Percentiles rank a stretch among this genome's conserved stretches.
Conservation (phyloP, 1,140 invertebrate species). For the Pseudomyrmex flavicornis region DNA sequence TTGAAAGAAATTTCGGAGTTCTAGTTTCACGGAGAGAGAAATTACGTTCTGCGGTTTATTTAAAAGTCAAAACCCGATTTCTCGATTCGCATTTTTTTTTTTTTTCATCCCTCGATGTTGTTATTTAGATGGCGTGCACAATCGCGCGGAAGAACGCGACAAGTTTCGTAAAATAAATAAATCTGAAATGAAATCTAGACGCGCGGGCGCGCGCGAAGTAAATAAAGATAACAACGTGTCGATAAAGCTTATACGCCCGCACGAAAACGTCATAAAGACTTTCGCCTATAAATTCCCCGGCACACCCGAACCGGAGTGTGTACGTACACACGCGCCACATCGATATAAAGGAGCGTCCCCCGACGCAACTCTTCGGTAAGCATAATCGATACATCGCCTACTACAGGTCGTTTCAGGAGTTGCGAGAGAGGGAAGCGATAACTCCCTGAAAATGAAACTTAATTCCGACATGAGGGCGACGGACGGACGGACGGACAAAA, state of each 20-base stretch:
- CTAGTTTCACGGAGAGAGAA: too few species aligned
- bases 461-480: not conserved
- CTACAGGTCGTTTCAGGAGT: slow-evolving; percentile 35
- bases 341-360: slow-evolving; percentile 56
- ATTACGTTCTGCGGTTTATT: not conserved
- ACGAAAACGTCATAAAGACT: slow-evolving; percentile 53
- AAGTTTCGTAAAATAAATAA: slow-evolving; percentile 52
- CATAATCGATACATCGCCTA: slow-evolving; percentile 27
- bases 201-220: slow-evolving; percentile 10
- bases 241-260: slow-evolving; percentile 62
- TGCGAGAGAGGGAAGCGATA: not conserved
- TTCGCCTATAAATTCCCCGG: slow-evolving; percentile 68
- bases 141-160: slow-evolving; percentile 10
- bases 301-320: slow-evolving; percentile 52
- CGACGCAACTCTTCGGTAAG: slow-evolving; percentile 35
- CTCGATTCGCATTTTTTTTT: not conserved
- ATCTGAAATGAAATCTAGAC: slow-evolving; percentile 66
- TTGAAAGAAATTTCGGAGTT: not conserved
- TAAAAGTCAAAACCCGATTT: slow-evolving; percentile 5
- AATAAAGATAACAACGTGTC: slow-evolving; percentile 71
- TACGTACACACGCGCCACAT: slow-evolving; percentile 39
- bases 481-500: too few species aligned
- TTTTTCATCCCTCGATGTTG: not conserved
- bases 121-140: not conserved
- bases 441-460: too few species aligned